Conservation (phyloP, 2,113 vertebrate species). For the Romanogobio albipinnatus region DNA sequence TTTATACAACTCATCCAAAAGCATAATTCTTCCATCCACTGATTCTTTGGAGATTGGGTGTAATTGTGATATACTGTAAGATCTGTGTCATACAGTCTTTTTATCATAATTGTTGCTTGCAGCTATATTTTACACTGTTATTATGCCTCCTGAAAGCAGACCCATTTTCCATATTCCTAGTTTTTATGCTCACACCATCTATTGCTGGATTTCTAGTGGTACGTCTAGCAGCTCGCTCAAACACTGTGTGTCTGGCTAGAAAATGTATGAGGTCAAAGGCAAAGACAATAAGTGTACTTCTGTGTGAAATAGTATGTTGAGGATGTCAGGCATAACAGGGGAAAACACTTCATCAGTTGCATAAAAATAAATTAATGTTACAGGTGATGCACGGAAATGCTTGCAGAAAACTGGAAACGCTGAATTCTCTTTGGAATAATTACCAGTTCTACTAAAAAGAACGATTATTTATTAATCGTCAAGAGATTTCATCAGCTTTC, state of each 20-base stretch:
- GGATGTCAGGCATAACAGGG: neutral
- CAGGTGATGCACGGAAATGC: no score
- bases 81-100: neutral
- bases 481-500: no score
- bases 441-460: no score
- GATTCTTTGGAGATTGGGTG: neutral
- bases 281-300: neutral
- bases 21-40: neutral
- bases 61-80: neutral
- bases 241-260: neutral
- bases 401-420: no score
- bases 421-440: no score
- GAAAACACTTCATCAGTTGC: neutral
- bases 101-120: conserved; percentile 7
- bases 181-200: neutral
- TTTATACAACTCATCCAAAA: neutral
- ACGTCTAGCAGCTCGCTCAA: neutral
- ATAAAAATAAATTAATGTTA: no score
- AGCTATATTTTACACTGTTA: conserved; percentile 5
- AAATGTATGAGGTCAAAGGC: neutral
- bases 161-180: neutral
- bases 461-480: no score
- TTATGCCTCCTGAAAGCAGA: conserved; percentile 9
- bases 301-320: neutral
- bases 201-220: neutral